Evolutionary conservation across 1,140 invertebrate genomes (phyloP), one percentile per base, ranked within the genome.

Genomic region (Pseudomyrmex pallidus): DNA sequence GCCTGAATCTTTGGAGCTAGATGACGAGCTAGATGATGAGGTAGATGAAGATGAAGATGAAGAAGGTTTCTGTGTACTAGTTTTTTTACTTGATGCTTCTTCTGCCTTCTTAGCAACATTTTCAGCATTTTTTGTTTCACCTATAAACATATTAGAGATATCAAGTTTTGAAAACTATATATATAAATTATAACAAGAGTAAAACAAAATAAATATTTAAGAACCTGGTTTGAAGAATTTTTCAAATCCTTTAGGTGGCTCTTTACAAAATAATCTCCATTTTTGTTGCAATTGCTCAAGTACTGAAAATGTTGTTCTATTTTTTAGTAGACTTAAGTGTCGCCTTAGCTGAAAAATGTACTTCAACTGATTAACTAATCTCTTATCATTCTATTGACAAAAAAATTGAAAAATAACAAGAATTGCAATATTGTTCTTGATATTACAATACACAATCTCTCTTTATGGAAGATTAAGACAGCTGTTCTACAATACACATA

Each of bases 241-340:
- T 93, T 98, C 98, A 94, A 98, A 99, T 20, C 98, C 98, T 95
- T 98, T 98, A 0, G 98, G 97, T 9, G 97, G 96, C 89, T 97
- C 96, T 84, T 97, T 95, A 90, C 96, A 96, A 85, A 97, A 96
- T 68, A 95, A 84, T 82, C 90, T 93, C 93, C 95, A 96, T 80
- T 96, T 94, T 48, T 95, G 92, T 83, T 95, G 91, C 13, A 96
- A 84, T 44, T 90, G 89, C 84, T 94, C 92, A 64, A 95, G 84
- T 46, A 87, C 88, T 8, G 91, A 90, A 35, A 88, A 52, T 8
- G 74, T 76, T 2, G 83, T 85, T 17, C 76, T 86, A 92, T 91
- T 91, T 84, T 89, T 94, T 12, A 93, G 74, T 52, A 90, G 54
- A 8, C 88, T 90, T 46, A 93, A 88, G 48, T 87, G 90, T 64